Evolutionary conservation across 2,113 vertebrate species (phyloP).

Genomic region (Podarcis muralis): DNA sequence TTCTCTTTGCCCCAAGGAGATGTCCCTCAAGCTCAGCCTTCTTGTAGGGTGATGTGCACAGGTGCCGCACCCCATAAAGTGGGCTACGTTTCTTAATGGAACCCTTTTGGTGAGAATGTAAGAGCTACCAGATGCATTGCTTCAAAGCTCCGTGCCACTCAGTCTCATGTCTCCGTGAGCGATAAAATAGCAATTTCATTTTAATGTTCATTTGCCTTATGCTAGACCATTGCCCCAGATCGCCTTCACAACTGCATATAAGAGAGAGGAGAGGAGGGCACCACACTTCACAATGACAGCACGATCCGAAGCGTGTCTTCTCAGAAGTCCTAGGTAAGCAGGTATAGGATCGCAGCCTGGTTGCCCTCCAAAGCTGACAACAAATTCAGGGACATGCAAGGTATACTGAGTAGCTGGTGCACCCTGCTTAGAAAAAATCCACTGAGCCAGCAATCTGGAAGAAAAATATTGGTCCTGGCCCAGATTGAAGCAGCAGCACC

Average conservation of each 20-base stretch:
- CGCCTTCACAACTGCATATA: background rate
- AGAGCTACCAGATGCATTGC: background rate
- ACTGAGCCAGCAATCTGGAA: constrained; percentile 8
- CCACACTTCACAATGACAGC: background rate
- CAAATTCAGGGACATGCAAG: background rate
- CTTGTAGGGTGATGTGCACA: background rate
- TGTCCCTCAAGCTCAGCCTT: background rate
- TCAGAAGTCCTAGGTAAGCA: background rate
- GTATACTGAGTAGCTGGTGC: background rate
- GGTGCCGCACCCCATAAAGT: background rate
- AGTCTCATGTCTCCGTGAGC: background rate
- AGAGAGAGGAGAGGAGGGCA: background rate
- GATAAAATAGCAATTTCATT: background rate
- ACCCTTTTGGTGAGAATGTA: background rate
- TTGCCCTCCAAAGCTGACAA: background rate
- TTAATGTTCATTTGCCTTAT: background rate
- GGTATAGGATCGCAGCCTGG: background rate
- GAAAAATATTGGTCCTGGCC: constrained; percentile 33
- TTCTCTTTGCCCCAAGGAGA: background rate
- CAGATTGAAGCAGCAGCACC: constrained; percentile 19
- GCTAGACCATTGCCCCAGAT: background rate
- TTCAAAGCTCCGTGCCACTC: background rate
- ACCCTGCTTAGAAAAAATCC: constrained; percentile 20
- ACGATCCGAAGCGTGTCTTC: too few species aligned
- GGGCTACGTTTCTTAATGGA: background rate